A percentile compares a stretch with the other conserved stretches of the same genome.
phyloP scores from a whole-genome alignment of 2,888 invertebrate species.

The Entomobrya proxima region DNA sequence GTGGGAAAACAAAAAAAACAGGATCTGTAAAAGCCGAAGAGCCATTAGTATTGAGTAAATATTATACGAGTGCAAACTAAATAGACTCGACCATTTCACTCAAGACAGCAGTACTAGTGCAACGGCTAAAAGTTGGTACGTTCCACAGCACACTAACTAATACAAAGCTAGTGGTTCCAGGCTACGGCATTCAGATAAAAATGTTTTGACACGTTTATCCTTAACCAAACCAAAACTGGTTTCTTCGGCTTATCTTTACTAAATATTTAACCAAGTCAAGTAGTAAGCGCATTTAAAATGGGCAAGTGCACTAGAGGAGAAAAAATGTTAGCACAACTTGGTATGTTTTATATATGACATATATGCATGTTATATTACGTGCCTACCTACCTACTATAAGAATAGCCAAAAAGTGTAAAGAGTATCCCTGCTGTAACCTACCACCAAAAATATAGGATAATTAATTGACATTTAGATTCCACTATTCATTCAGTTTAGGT shows the following conservation, averaged over 20 bases:
- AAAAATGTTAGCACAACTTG: too few species aligned
- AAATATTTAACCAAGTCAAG: constrained; percentile 45
- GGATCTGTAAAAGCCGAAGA: constrained; percentile 19
- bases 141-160: too few species aligned
- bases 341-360: too few species aligned
- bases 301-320: not conserved
- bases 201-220: too few species aligned
- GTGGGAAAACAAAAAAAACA: constrained; percentile 43
- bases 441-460: constrained; percentile 48
- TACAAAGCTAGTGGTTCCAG: too few species aligned
- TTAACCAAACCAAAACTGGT: too few species aligned
- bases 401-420: too few species aligned
- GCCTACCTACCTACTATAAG: too few species aligned
- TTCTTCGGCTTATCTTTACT: not conserved
- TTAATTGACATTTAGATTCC: constrained; percentile 57
- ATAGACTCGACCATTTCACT: not conserved
- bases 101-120: not conserved
- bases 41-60: constrained; percentile 50
- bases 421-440: constrained; percentile 15
- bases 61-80: not conserved
- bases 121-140: too few species aligned
- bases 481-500: not conserved
- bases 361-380: too few species aligned
- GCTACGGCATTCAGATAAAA: too few species aligned
- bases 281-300: not conserved